Base-by-base conservation (phyloP, 2,113 vertebrate species). In the Scartelaos histophorus region DNA sequence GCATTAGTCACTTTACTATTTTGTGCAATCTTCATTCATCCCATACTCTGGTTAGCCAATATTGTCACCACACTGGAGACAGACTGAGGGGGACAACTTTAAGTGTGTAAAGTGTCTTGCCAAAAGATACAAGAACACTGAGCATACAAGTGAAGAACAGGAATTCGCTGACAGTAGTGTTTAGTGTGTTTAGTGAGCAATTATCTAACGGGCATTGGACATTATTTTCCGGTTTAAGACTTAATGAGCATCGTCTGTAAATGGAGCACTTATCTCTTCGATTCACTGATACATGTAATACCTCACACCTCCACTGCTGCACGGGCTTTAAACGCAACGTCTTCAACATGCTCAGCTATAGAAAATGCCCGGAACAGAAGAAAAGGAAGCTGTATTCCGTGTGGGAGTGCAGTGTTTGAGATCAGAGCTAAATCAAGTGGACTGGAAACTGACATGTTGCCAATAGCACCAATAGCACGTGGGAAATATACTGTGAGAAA, bases 251-350 rank as follows among this genome's bases (percentile, higher is more conserved):
- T n/a, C 13, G n/a, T 66, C 22, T 66, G 12, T 47, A 66, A 22
- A 46, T 25, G 43, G 65, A 22, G 21, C 43, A 64, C 47, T 47
- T 16, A 25, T 24, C 22, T 45, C 45, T 24, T 1, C 5, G 22
- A 66, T 66, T 43, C 64, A 66, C 64, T 24, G 64, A 46, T 46
- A 66, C 65, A 66, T 66, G 65, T 43, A 66, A 66, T 47, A 66
- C 19, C 13, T 17, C 29, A 64, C 29, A n/a, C 53, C 79, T 73
- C 58, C 21, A 72, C 71, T 60, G 70, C 38, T 43, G 60, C n/a
- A n/a, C 25, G 35, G 16, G 29, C 34, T 38, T 19, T 64, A 64
- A 62, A 34, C 35, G 16, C 15, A 62, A 54, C 9, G 60, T 19
- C 17, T 35, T 38, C 3, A 64, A n/a, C 34, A 17, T n/a, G 25